These are phyloP conservation scores for Tenebrosternarchus preto DNA, from an alignment of 2,113 vertebrate genomes.

Conservation along the genomic window DNA sequence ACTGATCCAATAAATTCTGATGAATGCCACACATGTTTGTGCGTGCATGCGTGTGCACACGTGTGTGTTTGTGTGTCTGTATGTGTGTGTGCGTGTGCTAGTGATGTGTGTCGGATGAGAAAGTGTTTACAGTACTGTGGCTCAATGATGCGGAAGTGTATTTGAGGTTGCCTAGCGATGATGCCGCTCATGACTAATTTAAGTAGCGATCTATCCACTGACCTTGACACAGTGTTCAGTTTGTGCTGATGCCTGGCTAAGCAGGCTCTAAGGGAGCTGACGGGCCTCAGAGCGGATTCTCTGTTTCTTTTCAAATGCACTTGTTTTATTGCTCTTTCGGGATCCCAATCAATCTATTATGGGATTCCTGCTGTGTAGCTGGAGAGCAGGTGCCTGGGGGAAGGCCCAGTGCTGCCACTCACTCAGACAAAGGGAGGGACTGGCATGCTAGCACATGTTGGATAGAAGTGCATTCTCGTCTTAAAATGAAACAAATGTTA, in stretches of 20 bases:
- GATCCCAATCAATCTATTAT: slow-evolving; percentile 72
- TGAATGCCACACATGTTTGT: slow-evolving; percentile 8
- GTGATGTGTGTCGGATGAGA: slow-evolving; percentile 25
- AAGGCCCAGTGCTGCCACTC: neutral
- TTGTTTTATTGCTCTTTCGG: slow-evolving; percentile 53
- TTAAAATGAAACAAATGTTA: neutral
- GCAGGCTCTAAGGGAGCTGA: slow-evolving; percentile 70
- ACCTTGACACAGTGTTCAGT: slow-evolving; percentile 72
- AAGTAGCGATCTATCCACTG: slow-evolving; percentile 69
- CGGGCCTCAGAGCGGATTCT: slow-evolving; percentile 59
- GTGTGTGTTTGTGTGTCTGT: slow-evolving; percentile 39
- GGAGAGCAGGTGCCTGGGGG: slow-evolving; percentile 40
- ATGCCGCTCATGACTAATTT: slow-evolving; percentile 75
- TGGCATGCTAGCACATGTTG: slow-evolving; percentile 16
- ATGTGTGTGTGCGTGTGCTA: slow-evolving; percentile 47
- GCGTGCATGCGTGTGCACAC: slow-evolving; percentile 50
- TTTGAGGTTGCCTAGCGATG: slow-evolving; percentile 68
- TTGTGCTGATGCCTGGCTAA: slow-evolving; percentile 76
- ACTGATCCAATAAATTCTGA: neutral
- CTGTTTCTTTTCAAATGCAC: slow-evolving; percentile 62
- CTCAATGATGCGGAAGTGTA: slow-evolving; percentile 65
- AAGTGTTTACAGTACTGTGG: slow-evolving; percentile 60
- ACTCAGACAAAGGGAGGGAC: too few species aligned
- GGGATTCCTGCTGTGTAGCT: slow-evolving; percentile 63
- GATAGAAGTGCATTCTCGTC: neutral